These are phyloP conservation scores for Dicerorhinus sumatrensis DNA, from an alignment of 2,113 vertebrate genomes.

Conservation along the genomic window DNA sequence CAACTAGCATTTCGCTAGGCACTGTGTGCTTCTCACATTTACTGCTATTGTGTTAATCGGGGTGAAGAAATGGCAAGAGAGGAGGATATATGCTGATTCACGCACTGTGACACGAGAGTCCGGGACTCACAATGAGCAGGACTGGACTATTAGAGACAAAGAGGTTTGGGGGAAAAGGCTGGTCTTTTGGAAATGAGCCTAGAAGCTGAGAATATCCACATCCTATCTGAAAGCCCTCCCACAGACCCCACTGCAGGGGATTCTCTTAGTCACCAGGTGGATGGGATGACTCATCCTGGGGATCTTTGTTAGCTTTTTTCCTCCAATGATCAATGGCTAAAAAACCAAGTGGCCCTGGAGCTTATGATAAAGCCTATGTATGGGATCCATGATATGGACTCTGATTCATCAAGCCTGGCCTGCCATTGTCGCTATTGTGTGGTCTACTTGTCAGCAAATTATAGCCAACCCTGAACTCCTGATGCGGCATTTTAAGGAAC, in stretches of 20 bases:
- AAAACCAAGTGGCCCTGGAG: neutral
- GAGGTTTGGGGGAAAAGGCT: neutral
- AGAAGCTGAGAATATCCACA: neutral
- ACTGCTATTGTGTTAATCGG: neutral
- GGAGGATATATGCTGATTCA: neutral
- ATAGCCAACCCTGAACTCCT: neutral
- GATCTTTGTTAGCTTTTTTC: neutral
- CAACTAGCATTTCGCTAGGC: fast-evolving
- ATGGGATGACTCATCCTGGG: neutral
- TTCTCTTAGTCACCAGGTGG: neutral
- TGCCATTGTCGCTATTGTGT: too few species aligned
- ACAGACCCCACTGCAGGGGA: neutral
- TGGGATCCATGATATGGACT: neutral
- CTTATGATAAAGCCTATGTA: neutral
- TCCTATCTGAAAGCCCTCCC: neutral
- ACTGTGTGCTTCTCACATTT: neutral
- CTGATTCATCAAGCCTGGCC: too few species aligned
- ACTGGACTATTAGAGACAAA: neutral
- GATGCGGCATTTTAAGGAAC: neutral
- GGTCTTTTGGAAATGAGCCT: neutral
- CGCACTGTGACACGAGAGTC: neutral
- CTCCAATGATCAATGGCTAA: neutral
- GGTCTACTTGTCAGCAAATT: neutral
- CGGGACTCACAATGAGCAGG: neutral
- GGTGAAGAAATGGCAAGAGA: neutral